phyloP scores from a whole-genome alignment of 2,113 vertebrate species.

The Lamprotornis superbus region DNA sequence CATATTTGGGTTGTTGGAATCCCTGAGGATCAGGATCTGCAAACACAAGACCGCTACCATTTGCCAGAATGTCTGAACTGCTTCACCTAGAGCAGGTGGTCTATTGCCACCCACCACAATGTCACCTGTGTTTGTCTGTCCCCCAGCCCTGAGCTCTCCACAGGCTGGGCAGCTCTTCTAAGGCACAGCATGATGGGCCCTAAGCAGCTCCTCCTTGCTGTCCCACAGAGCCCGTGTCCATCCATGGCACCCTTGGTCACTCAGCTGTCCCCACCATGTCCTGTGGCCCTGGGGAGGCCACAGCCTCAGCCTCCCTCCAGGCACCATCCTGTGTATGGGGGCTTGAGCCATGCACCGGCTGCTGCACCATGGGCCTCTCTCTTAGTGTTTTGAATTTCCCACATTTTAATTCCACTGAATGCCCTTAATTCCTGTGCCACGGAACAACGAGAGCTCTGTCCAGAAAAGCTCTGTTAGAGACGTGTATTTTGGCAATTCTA shows the following conservation, averaged over 20 bases:
- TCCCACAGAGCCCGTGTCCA: neutral
- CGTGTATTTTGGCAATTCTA: slow-evolving; percentile 15
- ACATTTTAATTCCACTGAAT: slow-evolving; percentile 1
- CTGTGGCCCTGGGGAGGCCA: neutral
- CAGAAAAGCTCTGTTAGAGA: neutral
- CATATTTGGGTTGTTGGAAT: neutral
- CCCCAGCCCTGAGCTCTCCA: neutral
- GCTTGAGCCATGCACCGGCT: accelerated
- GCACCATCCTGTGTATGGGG: neutral
- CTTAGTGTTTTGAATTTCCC: slow-evolving; percentile 35
- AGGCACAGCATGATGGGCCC: neutral
- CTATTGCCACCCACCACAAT: accelerated
- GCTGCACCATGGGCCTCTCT: neutral
- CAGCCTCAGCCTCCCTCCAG: neutral
- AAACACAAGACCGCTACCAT: accelerated
- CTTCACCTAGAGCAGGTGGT: neutral
- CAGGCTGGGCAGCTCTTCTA: neutral
- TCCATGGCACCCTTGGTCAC: accelerated
- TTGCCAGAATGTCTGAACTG: neutral
- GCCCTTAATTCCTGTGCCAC: neutral
- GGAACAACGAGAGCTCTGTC: neutral
- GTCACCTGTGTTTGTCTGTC: neutral
- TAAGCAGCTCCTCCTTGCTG: neutral
- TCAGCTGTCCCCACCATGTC: accelerated
- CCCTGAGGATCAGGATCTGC: neutral